Percentiles rank a stretch among this genome's conserved stretches.
Conservation (phyloP, 1,140 invertebrate genomes). For the Solen grandis region DNA sequence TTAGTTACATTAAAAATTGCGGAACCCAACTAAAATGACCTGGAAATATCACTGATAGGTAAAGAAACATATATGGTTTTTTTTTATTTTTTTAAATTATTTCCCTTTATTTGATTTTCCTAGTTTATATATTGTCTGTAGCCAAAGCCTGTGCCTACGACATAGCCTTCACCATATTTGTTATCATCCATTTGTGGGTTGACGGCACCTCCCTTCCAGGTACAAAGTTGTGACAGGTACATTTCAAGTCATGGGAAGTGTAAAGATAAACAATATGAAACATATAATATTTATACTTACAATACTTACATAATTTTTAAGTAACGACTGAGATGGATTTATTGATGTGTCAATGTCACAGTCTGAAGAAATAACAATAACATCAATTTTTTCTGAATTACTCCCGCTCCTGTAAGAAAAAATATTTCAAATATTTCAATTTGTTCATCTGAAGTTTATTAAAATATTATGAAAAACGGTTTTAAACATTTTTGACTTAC, state of each 20-base stretch:
- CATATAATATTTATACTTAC: constrained; percentile 20
- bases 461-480: constrained; percentile 18
- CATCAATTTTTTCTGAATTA: constrained; percentile 6
- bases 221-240: constrained; percentile 16
- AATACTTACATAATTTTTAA: constrained; percentile 15
- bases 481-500: constrained; percentile 15
- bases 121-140: constrained; percentile 12
- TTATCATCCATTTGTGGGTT: constrained; percentile 7
- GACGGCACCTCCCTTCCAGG: constrained; percentile 9
- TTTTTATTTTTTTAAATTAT: constrained; percentile 15
- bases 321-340: constrained; percentile 6
- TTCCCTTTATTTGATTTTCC: constrained; percentile 5
- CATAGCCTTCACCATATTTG: no score
- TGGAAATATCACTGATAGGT: not conserved
- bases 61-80: not conserved
- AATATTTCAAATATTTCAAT: constrained; percentile 11
- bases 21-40: constrained; percentile 17
- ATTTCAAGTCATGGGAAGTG: constrained; percentile 11
- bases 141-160: constrained; percentile 9
- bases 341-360: constrained; percentile 7
- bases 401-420: constrained; percentile 20
- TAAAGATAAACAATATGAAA: not conserved
- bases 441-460: constrained; percentile 22
- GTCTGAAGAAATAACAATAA: constrained; percentile 6
- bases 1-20: constrained; percentile 5